Conservation (phyloP, 1,140 invertebrate genomes). For the Aleiodes sp. region DNA sequence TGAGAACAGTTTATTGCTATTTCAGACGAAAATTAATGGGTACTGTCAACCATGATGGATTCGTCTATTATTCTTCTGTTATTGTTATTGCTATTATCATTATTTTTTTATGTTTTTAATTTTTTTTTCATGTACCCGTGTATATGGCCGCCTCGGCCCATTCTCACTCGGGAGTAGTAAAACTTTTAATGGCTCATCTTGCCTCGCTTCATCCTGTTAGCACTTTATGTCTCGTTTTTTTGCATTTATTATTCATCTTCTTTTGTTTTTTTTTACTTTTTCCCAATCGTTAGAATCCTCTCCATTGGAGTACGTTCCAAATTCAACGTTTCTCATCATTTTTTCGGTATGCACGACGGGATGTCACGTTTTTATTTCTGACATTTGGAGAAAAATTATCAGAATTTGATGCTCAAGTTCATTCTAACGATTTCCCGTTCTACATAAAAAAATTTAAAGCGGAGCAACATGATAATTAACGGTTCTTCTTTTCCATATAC, state of each 20-base stretch:
- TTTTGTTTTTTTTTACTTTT: not conserved
- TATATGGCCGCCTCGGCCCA: not conserved
- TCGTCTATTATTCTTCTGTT: not conserved
- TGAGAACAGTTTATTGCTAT: conserved; percentile 2
- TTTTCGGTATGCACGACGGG: not conserved
- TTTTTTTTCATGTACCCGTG: not conserved
- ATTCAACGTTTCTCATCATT: not conserved
- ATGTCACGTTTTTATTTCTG: no score
- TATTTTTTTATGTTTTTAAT: not conserved
- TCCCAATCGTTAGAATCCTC: not conserved
- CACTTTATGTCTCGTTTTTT: not conserved
- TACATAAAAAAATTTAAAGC: no score
- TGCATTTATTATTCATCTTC: not conserved
- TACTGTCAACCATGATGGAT: not conserved
- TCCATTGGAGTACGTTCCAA: no score
- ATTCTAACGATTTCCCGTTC: no score
- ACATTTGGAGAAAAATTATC: no score
- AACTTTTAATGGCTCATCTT: conserved; percentile 16
- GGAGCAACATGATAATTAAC: no score
- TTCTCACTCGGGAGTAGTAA: not conserved
- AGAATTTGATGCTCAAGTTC: no score
- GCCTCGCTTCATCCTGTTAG: not conserved
- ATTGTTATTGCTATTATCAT: not conserved
- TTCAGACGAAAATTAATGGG: not conserved
- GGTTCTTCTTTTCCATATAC: no score